phyloP scores from a whole-genome alignment of 2,888 invertebrate species.

The Clusia tigrina region DNA sequence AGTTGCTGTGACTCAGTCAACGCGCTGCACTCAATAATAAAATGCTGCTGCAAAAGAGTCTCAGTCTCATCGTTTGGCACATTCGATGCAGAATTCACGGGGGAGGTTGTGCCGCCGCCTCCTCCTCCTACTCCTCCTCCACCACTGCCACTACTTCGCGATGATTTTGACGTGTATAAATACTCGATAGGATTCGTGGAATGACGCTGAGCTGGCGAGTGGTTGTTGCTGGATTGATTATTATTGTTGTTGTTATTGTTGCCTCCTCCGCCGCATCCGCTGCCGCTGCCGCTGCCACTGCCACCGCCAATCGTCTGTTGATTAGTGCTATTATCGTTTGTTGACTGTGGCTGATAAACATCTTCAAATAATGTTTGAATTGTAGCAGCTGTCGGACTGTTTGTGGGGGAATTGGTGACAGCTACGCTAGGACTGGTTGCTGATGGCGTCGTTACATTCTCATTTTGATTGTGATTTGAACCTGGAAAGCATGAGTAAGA shows the following conservation, averaged over 20 bases:
- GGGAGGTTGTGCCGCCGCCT: constrained; percentile 44
- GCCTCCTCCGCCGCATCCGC: too few species aligned
- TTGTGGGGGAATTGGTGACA: constrained; percentile 43
- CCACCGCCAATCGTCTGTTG: constrained; percentile 11
- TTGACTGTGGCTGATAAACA: constrained; percentile 41
- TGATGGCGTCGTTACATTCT: constrained; percentile 39
- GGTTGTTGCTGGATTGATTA: too few species aligned
- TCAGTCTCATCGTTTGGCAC: constrained; percentile 36
- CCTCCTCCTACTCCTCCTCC: constrained; percentile 25
- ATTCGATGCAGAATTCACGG: constrained; percentile 39
- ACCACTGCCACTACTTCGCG: constrained; percentile 30
- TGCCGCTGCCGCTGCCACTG: constrained; percentile 3
- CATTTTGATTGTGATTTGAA: constrained; percentile 56
- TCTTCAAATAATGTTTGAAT: constrained; percentile 47
- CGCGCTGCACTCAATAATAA: constrained; percentile 34
- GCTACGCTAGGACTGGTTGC: constrained; percentile 10
- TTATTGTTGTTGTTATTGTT: too few species aligned
- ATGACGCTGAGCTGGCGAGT: constrained; percentile 48
- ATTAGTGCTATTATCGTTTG: constrained; percentile 33
- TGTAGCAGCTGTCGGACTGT: constrained; percentile 45
- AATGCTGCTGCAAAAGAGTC: constrained; percentile 33
- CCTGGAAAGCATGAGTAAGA: constrained; percentile 34
- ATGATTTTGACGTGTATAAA: constrained; percentile 52
- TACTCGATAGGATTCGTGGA: constrained; percentile 55
- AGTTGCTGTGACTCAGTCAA: constrained; percentile 35